Evolutionary conservation across 2,113 vertebrate species (phyloP).

Genomic region (Laticauda colubrina): DNA sequence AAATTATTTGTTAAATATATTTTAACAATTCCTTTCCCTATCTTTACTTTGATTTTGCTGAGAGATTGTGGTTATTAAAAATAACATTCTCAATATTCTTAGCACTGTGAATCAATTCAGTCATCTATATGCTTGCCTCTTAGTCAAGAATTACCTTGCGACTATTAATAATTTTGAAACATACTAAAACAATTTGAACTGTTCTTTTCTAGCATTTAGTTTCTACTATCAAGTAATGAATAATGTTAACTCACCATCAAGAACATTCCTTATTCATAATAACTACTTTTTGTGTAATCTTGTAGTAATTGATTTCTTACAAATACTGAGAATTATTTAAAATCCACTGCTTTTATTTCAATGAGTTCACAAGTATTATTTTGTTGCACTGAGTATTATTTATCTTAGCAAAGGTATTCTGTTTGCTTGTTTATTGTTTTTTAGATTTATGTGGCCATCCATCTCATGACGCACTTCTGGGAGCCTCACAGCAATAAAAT

Average conservation of each 20-base stretch:
- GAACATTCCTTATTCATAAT: background rate
- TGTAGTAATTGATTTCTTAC: background rate
- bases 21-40: background rate
- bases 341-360: background rate
- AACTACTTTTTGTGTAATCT: background rate
- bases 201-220: background rate
- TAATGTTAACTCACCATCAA: background rate
- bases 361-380: background rate
- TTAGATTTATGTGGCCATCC: background rate
- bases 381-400: background rate
- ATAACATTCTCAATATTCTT: accelerated
- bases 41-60: slow-evolving; percentile 6
- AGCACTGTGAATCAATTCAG: slow-evolving; percentile 5
- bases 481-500: background rate
- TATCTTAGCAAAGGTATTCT: background rate
- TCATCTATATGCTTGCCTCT: background rate
- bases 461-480: background rate
- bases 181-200: slow-evolving; percentile 14
- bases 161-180: slow-evolving; percentile 18
- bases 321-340: background rate
- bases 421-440: background rate
- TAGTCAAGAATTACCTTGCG: background rate
- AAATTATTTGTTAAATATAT: slow-evolving; percentile 19
- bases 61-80: background rate
- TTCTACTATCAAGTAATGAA: background rate